A percentile compares a stretch with the other conserved stretches of the same genome.
Evolutionary conservation across 1,140 invertebrate genomes (phyloP).

Genomic region (Apis mellifera): DNA sequence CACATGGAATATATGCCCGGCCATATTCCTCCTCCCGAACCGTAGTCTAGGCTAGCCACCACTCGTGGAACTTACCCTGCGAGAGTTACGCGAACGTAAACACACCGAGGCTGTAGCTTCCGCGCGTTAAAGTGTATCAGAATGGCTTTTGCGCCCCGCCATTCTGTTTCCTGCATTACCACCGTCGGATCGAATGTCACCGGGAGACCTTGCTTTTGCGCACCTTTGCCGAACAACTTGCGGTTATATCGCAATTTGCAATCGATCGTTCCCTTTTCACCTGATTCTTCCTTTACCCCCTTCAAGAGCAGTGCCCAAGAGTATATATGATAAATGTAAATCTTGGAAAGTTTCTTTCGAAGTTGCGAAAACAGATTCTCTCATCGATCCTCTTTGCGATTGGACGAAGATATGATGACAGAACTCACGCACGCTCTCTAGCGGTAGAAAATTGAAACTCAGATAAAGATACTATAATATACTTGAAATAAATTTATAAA

Average conservation of each 20-base stretch:
- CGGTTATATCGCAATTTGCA: background rate
- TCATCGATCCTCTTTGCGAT: too few species aligned
- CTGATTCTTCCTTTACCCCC: background rate
- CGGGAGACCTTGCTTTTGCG: background rate
- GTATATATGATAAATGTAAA: too few species aligned
- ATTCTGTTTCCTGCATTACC: conserved; percentile 20
- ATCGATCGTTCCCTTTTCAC: conserved; percentile 6
- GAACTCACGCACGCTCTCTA: too few species aligned
- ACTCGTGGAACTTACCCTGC: conserved; percentile 42
- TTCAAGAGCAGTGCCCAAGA: too few species aligned
- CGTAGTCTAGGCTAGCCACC: background rate
- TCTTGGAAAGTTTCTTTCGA: background rate
- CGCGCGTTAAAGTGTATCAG: conserved; percentile 14
- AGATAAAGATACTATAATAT: too few species aligned
- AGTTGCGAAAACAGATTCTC: too few species aligned
- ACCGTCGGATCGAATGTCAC: conserved; percentile 20
- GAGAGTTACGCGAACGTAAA: conserved; percentile 59
- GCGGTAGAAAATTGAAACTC: too few species aligned
- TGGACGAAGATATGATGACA: too few species aligned
- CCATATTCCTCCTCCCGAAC: conserved; percentile 51
- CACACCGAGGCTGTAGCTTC: conserved; percentile 39
- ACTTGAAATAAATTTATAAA: too few species aligned
- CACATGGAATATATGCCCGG: conserved; percentile 19
- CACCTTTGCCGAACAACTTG: background rate
- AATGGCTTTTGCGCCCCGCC: background rate